A percentile compares a stretch with the other conserved stretches of the same genome.
Evolutionary conservation across 2,113 vertebrate genomes (phyloP).

Genomic region (Semicossyphus pulcher): DNA sequence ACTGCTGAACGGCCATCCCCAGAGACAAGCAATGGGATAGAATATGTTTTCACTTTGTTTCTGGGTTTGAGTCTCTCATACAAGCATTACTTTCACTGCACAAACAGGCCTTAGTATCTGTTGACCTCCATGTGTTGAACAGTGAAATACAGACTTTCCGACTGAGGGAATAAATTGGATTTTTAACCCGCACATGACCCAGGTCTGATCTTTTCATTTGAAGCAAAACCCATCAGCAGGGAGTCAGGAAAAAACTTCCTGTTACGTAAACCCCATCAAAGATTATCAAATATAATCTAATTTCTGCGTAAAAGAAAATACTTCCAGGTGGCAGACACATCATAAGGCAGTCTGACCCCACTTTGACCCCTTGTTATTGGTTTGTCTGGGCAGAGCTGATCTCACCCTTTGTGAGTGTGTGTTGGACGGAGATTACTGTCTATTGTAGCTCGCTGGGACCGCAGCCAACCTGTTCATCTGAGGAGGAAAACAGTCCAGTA

Average conservation of each 20-base stretch:
- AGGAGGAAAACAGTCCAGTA: slow-evolving; percentile 25
- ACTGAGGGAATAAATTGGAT: background rate
- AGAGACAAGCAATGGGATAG: too few relatives aligned
- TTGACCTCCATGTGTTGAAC: background rate
- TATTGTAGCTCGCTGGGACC: slow-evolving; percentile 19
- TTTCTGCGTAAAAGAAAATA: slow-evolving; percentile 19
- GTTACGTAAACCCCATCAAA: slow-evolving; percentile 19
- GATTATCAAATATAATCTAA: slow-evolving; percentile 37
- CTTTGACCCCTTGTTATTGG: slow-evolving; percentile 32
- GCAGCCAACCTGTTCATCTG: slow-evolving; percentile 27
- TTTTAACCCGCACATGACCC: slow-evolving; percentile 24
- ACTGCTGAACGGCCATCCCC: too few relatives aligned
- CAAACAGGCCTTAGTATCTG: background rate
- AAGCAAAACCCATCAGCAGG: slow-evolving; percentile 14
- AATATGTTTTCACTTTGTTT: too few relatives aligned
- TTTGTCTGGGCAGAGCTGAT: slow-evolving; percentile 14
- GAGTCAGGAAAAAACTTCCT: slow-evolving; percentile 6
- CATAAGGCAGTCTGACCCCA: slow-evolving; percentile 24
- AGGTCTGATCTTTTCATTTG: slow-evolving; percentile 6
- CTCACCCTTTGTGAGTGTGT: slow-evolving; percentile 23
- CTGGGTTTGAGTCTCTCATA: too few relatives aligned
- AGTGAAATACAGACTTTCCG: background rate
- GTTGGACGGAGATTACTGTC: slow-evolving; percentile 20
- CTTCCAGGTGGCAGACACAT: slow-evolving; percentile 24
- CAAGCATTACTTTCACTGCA: too few relatives aligned